These are phyloP conservation scores for Himalopsyche japonica DNA, from an alignment of 2,888 invertebrate genomes.

Conservation along the genomic window DNA sequence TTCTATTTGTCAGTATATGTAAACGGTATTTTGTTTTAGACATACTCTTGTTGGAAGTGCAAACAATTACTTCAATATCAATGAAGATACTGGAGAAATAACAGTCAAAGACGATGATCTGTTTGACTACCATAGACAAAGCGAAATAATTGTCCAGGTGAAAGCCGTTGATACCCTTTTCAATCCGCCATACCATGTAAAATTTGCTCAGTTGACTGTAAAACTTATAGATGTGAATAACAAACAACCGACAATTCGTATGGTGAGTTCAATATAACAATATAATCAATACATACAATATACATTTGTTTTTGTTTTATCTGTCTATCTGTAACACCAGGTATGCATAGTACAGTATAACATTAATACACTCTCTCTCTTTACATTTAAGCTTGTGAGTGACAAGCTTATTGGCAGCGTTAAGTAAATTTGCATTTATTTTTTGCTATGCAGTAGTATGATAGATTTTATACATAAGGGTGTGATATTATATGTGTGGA, in stretches of 20 bases:
- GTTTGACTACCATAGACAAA: conserved; percentile 67
- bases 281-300: neutral
- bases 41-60: conserved; percentile 60
- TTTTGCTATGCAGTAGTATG: too few species aligned
- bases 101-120: conserved; percentile 57
- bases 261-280: conserved; percentile 52
- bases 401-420: too few species aligned
- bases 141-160: conserved; percentile 59
- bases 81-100: conserved; percentile 61
- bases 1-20: neutral
- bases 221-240: conserved; percentile 73
- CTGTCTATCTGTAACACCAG: too few species aligned
- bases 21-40: conserved; percentile 46
- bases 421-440: too few species aligned
- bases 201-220: conserved; percentile 62
- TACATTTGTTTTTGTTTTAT: too few species aligned
- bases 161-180: conserved; percentile 56
- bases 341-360: too few species aligned
- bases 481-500: too few species aligned
- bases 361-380: too few species aligned
- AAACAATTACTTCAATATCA: conserved; percentile 53
- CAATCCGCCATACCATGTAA: conserved; percentile 51
- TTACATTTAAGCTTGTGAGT: too few species aligned
- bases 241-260: conserved; percentile 66
- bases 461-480: too few species aligned